Conservation (phyloP, 2,797 vertebrate species). For the Xiphorhynchus erythropygius region DNA sequence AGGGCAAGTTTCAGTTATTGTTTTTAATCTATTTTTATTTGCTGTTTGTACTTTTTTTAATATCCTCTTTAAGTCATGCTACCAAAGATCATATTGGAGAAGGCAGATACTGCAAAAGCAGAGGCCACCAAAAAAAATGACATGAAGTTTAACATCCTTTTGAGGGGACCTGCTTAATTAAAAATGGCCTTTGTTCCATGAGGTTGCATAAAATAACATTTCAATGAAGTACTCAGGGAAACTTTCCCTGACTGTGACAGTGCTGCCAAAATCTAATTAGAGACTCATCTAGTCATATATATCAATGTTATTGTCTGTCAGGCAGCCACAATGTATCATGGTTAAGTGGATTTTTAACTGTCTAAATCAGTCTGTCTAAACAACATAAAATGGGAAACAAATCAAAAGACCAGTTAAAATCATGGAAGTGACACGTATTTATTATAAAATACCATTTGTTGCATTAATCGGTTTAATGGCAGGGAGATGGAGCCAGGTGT, state of each 20-base stretch:
- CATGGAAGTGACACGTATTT: conserved; percentile 47
- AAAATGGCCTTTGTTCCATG: conserved; percentile 71
- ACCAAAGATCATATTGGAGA: neutral
- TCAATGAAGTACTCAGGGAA: conserved; percentile 82
- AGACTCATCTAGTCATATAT: conserved; percentile 90
- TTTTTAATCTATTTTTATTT: neutral
- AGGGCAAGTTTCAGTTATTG: neutral
- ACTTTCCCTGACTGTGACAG: conserved; percentile 79
- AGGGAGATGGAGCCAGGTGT: conserved; percentile 41
- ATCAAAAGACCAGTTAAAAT: conserved; percentile 77
- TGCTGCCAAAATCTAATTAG: conserved; percentile 92
- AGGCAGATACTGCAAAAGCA: neutral
- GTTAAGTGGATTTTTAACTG: conserved; percentile 83
- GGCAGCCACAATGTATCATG: conserved; percentile 86
- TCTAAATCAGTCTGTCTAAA: conserved; percentile 80
- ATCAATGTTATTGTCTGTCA: conserved; percentile 93
- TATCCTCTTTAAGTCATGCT: neutral
- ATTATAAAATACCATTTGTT: conserved; percentile 52
- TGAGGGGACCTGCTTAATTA: conserved; percentile 79
- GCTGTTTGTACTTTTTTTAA: neutral
- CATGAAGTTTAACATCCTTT: conserved; percentile 31
- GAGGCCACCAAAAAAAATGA: conserved; percentile 15
- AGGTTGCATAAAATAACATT: conserved; percentile 83
- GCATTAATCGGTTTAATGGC: neutral
- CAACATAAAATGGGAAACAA: conserved; percentile 76